Evolutionary conservation across 2,888 invertebrate species (phyloP), one percentile per base, ranked within the genome.

Genomic region (Copidosoma aretas): DNA sequence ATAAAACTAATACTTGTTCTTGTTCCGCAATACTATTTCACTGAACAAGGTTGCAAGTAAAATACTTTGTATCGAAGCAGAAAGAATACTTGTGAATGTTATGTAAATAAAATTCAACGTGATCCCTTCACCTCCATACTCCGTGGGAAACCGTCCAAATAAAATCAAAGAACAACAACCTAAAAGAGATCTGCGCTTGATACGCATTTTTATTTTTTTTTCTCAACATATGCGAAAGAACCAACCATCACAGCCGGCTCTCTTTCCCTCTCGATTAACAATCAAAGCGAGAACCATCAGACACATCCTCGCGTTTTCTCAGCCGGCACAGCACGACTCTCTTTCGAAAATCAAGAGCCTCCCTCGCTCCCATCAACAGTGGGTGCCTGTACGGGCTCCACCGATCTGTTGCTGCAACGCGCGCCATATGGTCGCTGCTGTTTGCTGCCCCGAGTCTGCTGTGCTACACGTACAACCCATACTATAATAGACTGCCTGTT

Each of bases 401-500:
- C 32, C 70, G 73, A 73, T 73, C 62, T 54, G 71, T 74, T 75
- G 71, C 64, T 60, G 67, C 60, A 70, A 74, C 59, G 52, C 62
- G 63, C 70, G 77, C 82, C 83, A 83, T 83, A 83, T 83, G 83
- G 79, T 76, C 75, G 73, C 8, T 81, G 80, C 82, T 83, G n/a
- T n/a, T n/a, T n/a, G n/a, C n/a, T 32, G 32, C 32, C 32, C 4
- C 4, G 32, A 32, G 32, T 46, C 43, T 46, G 43, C 12, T 15
- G 43, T 12, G 3, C 14, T 46, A 46, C 43, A 61, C 57, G 68
- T 58, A n/a, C n/a, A 70, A 74, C 60, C 51, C 61, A 61, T 69
- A 77, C 81, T 82, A 83, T 83, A 83, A n/a, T n/a, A n/a, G n/a
- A n/a, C n/a, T 83, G 82, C 78, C 75, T 75, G 73, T 46, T 81